Evolutionary conservation across 2,888 invertebrate genomes (phyloP).

Genomic region (Cosmia trapezina): DNA sequence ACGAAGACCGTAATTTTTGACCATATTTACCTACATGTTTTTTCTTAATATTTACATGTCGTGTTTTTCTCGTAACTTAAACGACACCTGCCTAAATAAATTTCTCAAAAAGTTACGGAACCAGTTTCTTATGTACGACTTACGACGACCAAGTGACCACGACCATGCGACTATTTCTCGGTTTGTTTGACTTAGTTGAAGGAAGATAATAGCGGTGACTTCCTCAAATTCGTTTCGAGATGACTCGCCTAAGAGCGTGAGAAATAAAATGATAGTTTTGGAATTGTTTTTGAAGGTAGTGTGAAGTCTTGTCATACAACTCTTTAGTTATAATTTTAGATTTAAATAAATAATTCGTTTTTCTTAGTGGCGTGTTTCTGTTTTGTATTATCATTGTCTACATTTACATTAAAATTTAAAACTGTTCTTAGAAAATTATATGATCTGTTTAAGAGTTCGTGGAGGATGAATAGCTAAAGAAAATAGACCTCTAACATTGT

Average conservation of each 20-base stretch:
- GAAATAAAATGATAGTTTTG: slow-evolving; percentile 82
- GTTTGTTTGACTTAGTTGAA: slow-evolving; percentile 84
- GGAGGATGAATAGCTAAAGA: too few species aligned
- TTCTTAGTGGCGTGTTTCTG: too few species aligned
- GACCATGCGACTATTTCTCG: slow-evolving; percentile 68
- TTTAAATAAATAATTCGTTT: background rate
- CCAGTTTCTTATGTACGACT: slow-evolving; percentile 61
- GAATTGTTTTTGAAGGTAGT: slow-evolving; percentile 62
- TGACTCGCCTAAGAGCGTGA: slow-evolving; percentile 84
- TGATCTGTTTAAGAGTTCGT: too few species aligned
- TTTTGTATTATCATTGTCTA: background rate
- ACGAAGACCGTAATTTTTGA: slow-evolving; percentile 26
- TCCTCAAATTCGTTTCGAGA: slow-evolving; percentile 86
- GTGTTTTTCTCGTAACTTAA: slow-evolving; percentile 50
- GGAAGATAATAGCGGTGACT: slow-evolving; percentile 85
- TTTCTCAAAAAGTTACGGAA: slow-evolving; percentile 59
- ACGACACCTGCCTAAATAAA: slow-evolving; percentile 62
- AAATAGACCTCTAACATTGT: too few species aligned
- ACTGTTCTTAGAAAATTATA: too few species aligned
- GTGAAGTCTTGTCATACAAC: slow-evolving; percentile 37
- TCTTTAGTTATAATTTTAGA: slow-evolving; percentile 24
- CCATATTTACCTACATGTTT: slow-evolving; percentile 38
- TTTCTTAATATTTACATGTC: slow-evolving; percentile 50
- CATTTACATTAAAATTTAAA: background rate
- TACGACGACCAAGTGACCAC: slow-evolving; percentile 30